These are phyloP conservation scores for Ciconia maguari DNA, from an alignment of 2,113 vertebrate genomes.

Conservation along the genomic window DNA sequence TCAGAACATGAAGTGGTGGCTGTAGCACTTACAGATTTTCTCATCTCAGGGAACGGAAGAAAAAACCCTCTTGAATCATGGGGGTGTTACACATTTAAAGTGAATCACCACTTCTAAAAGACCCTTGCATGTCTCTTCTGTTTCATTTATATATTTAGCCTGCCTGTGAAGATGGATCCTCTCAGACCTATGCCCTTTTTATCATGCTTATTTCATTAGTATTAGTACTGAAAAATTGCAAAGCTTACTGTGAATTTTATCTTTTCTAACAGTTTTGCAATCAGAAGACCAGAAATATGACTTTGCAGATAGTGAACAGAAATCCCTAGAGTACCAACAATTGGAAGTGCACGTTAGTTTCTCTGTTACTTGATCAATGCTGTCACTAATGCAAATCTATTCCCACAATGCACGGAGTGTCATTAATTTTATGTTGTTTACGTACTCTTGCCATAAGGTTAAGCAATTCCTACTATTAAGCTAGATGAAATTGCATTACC, in stretches of 20 bases:
- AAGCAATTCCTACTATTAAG: slow-evolving; percentile 83
- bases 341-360: slow-evolving; percentile 38
- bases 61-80: background rate
- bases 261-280: slow-evolving; percentile 36
- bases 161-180: background rate
- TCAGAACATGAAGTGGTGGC: background rate
- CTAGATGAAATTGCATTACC: slow-evolving; percentile 82
- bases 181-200: background rate
- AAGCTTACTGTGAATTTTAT: background rate
- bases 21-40: background rate
- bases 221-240: background rate
- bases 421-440: slow-evolving; percentile 84
- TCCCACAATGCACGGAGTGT: slow-evolving; percentile 66
- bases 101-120: background rate
- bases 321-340: slow-evolving; percentile 41
- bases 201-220: background rate
- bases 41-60: background rate
- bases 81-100: background rate
- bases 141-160: background rate
- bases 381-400: slow-evolving; percentile 76
- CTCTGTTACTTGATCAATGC: slow-evolving; percentile 69
- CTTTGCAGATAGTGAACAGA: background rate
- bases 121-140: background rate
- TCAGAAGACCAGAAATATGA: background rate
- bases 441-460: slow-evolving; percentile 82